These are phyloP conservation scores for Ephestia elutella DNA, from an alignment of 1,140 invertebrate genomes.

Conservation along the genomic window DNA sequence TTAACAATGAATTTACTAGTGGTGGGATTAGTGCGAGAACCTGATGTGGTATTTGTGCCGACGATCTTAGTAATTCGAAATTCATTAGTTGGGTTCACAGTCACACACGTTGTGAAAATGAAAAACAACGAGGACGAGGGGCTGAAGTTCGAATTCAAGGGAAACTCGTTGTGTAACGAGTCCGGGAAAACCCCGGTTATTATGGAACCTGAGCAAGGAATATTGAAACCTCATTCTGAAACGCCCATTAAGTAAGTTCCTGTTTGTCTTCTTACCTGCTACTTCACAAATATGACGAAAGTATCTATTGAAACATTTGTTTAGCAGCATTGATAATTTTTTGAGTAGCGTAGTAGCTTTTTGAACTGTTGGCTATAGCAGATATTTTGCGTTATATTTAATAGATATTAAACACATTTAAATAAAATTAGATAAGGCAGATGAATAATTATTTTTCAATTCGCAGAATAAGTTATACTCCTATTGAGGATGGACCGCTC, in stretches of 20 bases:
- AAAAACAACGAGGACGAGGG: constrained; percentile 54
- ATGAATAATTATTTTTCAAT: constrained; percentile 14
- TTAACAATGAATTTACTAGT: constrained; percentile 48
- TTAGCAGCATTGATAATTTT: too few species aligned
- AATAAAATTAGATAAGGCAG: too few species aligned
- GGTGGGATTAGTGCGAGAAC: constrained; percentile 55
- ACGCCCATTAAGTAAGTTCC: constrained; percentile 52
- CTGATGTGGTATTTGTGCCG: constrained; percentile 55
- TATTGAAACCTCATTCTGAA: constrained; percentile 49
- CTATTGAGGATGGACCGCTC: constrained; percentile 55
- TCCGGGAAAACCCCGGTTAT: constrained; percentile 55
- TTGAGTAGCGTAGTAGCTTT: background rate
- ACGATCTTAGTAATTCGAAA: constrained; percentile 56
- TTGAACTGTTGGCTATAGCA: too few species aligned
- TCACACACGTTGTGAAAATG: constrained; percentile 39
- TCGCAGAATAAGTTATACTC: constrained; percentile 56
- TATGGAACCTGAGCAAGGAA: constrained; percentile 46
- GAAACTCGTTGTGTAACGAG: constrained; percentile 60
- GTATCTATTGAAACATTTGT: too few species aligned
- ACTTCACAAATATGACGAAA: too few species aligned
- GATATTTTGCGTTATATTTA: too few species aligned
- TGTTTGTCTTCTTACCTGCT: too few species aligned
- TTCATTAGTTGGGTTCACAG: constrained; percentile 56
- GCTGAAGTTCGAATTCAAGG: constrained; percentile 60
- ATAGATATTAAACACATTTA: too few species aligned